A percentile compares a stretch with the other conserved stretches of the same genome.
phyloP scores from a whole-genome alignment of 1,140 invertebrate species.

The Whitmania pigra region DNA sequence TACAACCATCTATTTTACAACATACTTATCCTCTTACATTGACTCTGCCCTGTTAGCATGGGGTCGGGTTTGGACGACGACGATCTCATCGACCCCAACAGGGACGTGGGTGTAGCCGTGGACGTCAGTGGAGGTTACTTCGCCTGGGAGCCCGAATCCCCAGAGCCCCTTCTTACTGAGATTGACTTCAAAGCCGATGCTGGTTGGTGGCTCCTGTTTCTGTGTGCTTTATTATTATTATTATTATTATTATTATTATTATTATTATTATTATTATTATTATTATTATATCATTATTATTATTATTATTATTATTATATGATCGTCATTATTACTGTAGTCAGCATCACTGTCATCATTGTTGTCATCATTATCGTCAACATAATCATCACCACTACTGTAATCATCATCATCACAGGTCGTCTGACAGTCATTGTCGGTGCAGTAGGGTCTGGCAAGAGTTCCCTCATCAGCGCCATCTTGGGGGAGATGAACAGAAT shows the following conservation, averaged over 20 bases:
- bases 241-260: not conserved
- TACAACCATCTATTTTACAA: too few species aligned
- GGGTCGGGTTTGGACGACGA: conserved; percentile 21
- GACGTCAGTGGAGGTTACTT: conserved; percentile 14
- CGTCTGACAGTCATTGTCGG: conserved; percentile 50
- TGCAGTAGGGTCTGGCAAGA: conserved; percentile 63
- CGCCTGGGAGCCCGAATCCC: conserved; percentile 11
- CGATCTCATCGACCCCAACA: conserved; percentile 14
- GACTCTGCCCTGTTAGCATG: not conserved
- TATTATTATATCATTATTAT: too few species aligned
- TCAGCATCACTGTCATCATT: not conserved
- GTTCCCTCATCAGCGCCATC: conserved; percentile 58
- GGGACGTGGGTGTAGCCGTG: conserved; percentile 21
- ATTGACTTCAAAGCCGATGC: conserved; percentile 19
- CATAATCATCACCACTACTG: not conserved
- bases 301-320: too few species aligned
- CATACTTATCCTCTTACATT: too few species aligned
- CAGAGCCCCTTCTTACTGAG: conserved; percentile 13
- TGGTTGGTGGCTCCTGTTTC: not conserved
- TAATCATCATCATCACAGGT: conserved; percentile 14
- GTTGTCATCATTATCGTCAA: not conserved
- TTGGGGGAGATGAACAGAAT: conserved; percentile 59
- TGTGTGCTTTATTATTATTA: not conserved
- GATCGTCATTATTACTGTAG: not conserved
- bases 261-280: not conserved